Percentiles rank a stretch among this genome's conserved stretches.
Conservation (phyloP, 2,797 vertebrate species). For the Smutsia temminckii region DNA sequence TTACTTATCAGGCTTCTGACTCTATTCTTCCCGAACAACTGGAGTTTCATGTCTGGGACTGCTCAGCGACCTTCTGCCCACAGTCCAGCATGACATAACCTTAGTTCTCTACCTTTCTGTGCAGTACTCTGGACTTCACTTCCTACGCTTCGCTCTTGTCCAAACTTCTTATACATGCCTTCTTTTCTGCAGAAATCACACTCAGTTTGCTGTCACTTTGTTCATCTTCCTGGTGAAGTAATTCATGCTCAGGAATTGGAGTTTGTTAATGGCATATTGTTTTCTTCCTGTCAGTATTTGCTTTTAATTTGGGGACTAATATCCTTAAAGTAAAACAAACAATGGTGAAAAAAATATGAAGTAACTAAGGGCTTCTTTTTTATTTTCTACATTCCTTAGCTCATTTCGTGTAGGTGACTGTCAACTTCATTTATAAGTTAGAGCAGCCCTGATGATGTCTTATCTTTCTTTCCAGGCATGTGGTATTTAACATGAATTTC, state of each 20-base stretch:
- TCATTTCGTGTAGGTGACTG: conserved; percentile 8
- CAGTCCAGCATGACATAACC: not conserved
- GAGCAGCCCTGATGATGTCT: conserved; percentile 43
- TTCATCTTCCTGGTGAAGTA: conserved; percentile 11
- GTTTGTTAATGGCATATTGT: conserved; percentile 14
- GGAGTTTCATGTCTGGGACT: not conserved
- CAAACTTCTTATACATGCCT: not conserved
- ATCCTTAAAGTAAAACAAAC: conserved; percentile 27
- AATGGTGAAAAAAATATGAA: conserved; percentile 39
- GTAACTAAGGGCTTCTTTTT: not conserved
- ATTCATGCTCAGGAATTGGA: not conserved
- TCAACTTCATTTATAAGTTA: conserved; percentile 40
- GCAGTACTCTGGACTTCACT: not conserved
- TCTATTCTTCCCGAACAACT: not conserved
- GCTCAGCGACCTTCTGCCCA: not conserved
- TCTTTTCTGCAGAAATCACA: not conserved
- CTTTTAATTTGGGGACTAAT: conserved; percentile 36
- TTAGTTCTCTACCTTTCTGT: not conserved
- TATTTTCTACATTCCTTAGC: conserved; percentile 9
- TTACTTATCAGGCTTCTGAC: conserved; percentile 33
- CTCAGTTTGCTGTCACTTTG: conserved; percentile 15
- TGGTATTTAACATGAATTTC: conserved; percentile 45
- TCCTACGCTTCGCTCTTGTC: not conserved
- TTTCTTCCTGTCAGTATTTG: conserved; percentile 20
- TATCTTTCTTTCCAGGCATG: conserved; percentile 47